Base-by-base conservation (phyloP, 2,113 vertebrate species). In the Colius striatus region DNA sequence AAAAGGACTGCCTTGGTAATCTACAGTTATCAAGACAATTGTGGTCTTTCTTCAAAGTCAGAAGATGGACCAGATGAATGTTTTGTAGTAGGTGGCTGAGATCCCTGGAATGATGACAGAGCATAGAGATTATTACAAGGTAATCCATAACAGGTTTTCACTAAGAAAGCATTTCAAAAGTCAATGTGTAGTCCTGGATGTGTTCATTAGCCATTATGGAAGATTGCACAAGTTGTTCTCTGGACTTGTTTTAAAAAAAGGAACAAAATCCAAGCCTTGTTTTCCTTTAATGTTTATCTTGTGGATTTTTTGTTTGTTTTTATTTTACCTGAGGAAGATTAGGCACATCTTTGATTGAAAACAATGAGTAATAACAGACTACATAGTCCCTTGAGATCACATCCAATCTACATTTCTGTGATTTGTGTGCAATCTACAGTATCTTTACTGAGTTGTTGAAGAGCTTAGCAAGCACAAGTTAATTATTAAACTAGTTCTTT, bases 401-500 rank as follows among this genome's bases (percentile, higher is more conserved):
- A 75, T 41, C 14, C 53, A 87, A 50, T 60, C 73, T 75, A 20
- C n/a, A 41, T 25, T 87, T 87, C 73, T 22, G 16, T 57, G 86
- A 81, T 63, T 80, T 61, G 57, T 57, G n/a, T 70, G 55, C 22
- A 89, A 84, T 36, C 26, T 65, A 65, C 23, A 25, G 16, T 32
- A 58, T 72, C 75, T 91, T 84, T 89, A 67, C 53, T 62, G 17
- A 78, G 34, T 19, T 75, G 16, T 36, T 82, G n/a, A 78, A 87
- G 80, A 75, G 41, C 15, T 91, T 78, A 84, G 45, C 48, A 87
- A 81, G 70, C 32, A 75, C n/a, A 84, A 91, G 81, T 92, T 92
- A 87, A 94, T 91, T 68, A 96, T 94, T 94, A 92, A 90, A 57
- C 89, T 79, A 68, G 45, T 15, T 94, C 6, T 87, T 74, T 92